A percentile compares a stretch with the other conserved stretches of the same genome.
These are phyloP conservation scores for Hapalemur alaotrensis DNA, from an alignment of 2,797 vertebrate genomes.

Conservation along the genomic window DNA sequence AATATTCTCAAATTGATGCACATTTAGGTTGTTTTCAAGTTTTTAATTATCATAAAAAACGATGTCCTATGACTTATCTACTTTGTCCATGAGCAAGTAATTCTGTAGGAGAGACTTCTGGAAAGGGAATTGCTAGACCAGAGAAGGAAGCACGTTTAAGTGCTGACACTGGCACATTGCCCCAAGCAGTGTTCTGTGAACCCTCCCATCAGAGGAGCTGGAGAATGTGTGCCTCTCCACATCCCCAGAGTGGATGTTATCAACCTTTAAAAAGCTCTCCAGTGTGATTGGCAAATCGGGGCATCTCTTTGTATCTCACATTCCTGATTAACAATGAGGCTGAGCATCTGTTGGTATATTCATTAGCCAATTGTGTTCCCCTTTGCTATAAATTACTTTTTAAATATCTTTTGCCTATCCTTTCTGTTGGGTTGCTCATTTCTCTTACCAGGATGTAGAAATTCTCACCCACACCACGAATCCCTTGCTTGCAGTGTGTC, in stretches of 20 bases:
- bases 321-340: not conserved
- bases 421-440: not conserved
- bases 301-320: not conserved
- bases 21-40: not conserved
- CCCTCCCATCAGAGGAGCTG: not conserved
- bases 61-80: not conserved
- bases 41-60: not conserved
- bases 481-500: not conserved
- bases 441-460: not conserved
- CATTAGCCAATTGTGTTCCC: not conserved
- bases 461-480: not conserved
- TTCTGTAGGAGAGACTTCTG: not conserved
- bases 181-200: not conserved
- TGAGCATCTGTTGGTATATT: not conserved
- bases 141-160: not conserved
- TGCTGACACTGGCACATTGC: not conserved
- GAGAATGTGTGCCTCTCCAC: not conserved
- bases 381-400: not conserved
- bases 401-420: not conserved
- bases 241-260: too few relatives aligned
- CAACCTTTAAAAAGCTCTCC: not conserved
- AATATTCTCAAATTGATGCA: not conserved
- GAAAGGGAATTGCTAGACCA: not conserved
- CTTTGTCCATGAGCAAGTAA: not conserved
- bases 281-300: not conserved